Conservation (phyloP, 2,113 vertebrate genomes). For the Hemibagrus wyckioides region DNA sequence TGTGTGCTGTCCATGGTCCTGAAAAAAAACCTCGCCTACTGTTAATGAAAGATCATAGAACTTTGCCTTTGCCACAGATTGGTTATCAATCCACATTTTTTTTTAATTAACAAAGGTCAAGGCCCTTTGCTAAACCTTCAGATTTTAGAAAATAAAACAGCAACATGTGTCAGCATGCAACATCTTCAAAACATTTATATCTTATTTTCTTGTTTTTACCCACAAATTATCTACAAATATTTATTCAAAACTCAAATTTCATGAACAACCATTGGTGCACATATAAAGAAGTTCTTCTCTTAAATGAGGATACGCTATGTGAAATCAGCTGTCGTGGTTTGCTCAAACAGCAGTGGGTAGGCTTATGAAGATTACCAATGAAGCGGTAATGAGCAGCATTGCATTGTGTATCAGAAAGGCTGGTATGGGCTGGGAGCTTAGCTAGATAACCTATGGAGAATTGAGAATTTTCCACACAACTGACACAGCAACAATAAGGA, state of each 20-base stretch:
- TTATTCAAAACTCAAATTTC: background rate
- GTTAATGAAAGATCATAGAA: slow-evolving; percentile 27
- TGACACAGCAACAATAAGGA: background rate
- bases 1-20: slow-evolving; percentile 60
- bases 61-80: background rate
- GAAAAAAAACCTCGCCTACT: slow-evolving; percentile 48
- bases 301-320: background rate
- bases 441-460: background rate
- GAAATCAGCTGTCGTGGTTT: background rate
- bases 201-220: background rate
- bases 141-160: background rate
- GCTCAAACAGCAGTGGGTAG: background rate
- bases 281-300: background rate
- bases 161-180: background rate
- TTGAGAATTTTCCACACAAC: background rate
- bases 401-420: background rate
- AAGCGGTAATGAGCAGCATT: background rate
- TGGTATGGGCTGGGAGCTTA: too few relatives aligned
- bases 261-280: background rate
- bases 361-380: background rate
- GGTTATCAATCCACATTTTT: background rate
- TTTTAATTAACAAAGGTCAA: background rate
- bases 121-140: background rate
- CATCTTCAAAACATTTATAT: background rate
- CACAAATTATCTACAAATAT: background rate